Evolutionary conservation across 2,797 vertebrate species (phyloP).

Genomic region (Sphaeramia orbicularis): DNA sequence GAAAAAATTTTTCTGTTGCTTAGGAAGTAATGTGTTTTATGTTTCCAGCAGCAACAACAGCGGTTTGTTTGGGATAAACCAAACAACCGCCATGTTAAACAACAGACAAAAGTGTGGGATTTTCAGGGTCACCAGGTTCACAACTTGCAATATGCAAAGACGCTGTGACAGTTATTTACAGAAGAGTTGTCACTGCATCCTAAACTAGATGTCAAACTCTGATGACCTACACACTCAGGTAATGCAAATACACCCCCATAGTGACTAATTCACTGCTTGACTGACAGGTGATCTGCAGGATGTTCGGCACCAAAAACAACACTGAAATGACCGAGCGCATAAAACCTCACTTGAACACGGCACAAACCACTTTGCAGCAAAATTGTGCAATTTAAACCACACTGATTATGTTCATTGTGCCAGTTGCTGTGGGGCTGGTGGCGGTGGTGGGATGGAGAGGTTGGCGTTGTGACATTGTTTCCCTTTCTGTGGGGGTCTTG

Average conservation of each 20-base stretch:
- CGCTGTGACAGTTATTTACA: slow-evolving; percentile 28
- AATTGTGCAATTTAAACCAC: slow-evolving; percentile 61
- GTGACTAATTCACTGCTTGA: slow-evolving; percentile 41
- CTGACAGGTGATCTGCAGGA: slow-evolving; percentile 53
- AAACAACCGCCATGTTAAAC: slow-evolving; percentile 40
- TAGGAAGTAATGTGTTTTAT: slow-evolving; percentile 49
- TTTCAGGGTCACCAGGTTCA: slow-evolving; percentile 47
- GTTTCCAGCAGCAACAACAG: slow-evolving; percentile 54
- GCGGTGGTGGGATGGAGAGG: slow-evolving; percentile 39
- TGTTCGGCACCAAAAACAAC: slow-evolving; percentile 10
- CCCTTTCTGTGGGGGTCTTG: slow-evolving; percentile 55
- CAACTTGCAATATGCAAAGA: neutral
- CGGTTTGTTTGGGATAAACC: slow-evolving; percentile 54
- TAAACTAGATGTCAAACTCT: neutral
- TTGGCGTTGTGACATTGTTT: slow-evolving; percentile 71
- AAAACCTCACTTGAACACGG: slow-evolving; percentile 49
- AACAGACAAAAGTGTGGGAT: slow-evolving; percentile 38
- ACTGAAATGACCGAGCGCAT: slow-evolving; percentile 26
- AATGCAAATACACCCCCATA: neutral
- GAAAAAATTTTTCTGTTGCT: slow-evolving; percentile 31
- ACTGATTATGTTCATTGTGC: slow-evolving; percentile 44
- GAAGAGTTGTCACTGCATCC: neutral
- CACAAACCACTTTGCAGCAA: slow-evolving; percentile 45
- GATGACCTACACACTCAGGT: slow-evolving; percentile 7
- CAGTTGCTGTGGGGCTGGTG: slow-evolving; percentile 34